A percentile compares a stretch with the other conserved stretches of the same genome.
phyloP scores from a whole-genome alignment of 2,797 vertebrate genomes.

The Acanthiza pusilla region DNA sequence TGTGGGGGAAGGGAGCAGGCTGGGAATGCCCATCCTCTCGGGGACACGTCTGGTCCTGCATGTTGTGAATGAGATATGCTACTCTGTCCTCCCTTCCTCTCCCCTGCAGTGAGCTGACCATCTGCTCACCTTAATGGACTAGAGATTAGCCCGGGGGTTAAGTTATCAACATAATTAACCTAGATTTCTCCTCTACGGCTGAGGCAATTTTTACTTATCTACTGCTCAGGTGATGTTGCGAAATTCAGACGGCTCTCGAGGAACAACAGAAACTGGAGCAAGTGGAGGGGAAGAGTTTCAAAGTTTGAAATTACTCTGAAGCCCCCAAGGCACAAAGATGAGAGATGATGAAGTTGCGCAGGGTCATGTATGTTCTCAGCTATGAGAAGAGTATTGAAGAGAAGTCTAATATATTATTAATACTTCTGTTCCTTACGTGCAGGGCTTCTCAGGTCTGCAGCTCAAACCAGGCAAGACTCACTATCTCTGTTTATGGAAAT shows the following conservation, averaged over 20 bases:
- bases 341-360: not conserved
- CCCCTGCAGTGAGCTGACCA: constrained; percentile 51
- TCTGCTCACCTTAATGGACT: constrained; percentile 61
- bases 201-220: constrained; percentile 36
- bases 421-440: not conserved
- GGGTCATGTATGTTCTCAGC: not conserved
- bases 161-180: constrained; percentile 66
- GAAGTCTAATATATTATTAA: constrained; percentile 33
- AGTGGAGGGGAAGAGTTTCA: not conserved
- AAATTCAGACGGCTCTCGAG: not conserved
- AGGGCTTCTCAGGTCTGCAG: not conserved
- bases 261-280: not conserved
- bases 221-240: constrained; percentile 2
- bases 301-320: constrained; percentile 6
- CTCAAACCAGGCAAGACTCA: not conserved
- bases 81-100: not conserved
- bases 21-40: not conserved
- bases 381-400: not conserved
- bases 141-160: constrained; percentile 59
- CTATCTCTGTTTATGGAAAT: not conserved
- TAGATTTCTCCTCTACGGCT: constrained; percentile 34
- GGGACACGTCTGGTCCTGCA: not conserved
- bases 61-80: constrained; percentile 36
- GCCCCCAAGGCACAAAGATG: not conserved
- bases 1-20: not conserved